phyloP scores from a whole-genome alignment of 1,140 invertebrate genomes.

The Drosophila rhopaloa region DNA sequence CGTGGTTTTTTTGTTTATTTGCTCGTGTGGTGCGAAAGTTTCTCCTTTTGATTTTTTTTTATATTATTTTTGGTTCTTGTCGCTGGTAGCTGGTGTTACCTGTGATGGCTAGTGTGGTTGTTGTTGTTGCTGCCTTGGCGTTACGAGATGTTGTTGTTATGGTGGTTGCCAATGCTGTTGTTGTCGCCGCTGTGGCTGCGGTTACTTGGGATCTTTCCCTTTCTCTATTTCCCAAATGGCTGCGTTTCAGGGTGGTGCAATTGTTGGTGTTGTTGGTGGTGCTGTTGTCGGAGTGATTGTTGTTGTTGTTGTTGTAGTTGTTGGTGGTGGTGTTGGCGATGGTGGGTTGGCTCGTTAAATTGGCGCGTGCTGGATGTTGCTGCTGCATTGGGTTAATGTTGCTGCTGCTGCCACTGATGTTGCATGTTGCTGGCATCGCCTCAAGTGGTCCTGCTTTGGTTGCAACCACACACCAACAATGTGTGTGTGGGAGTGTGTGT shows the following conservation, averaged over 20 bases:
- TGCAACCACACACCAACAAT: conserved; percentile 69
- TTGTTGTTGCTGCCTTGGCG: conserved; percentile 78
- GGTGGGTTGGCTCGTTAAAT: conserved; percentile 76
- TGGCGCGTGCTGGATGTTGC: conserved; percentile 65
- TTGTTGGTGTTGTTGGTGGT: conserved; percentile 22
- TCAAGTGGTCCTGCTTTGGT: conserved; percentile 82
- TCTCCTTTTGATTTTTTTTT: not conserved
- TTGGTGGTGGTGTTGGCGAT: conserved; percentile 33
- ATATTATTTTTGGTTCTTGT: not conserved
- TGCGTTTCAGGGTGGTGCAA: conserved; percentile 56
- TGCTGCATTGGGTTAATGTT: conserved; percentile 38
- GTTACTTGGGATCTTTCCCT: conserved; percentile 44
- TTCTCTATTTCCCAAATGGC: conserved; percentile 32
- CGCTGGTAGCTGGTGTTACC: conserved; percentile 54
- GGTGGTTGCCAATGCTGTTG: conserved; percentile 76
- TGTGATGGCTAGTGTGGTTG: conserved; percentile 78
- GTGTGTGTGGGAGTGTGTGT: conserved; percentile 28
- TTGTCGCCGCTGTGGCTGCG: conserved; percentile 70
- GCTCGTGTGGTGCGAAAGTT: conserved; percentile 50
- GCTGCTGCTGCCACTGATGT: conserved; percentile 37
- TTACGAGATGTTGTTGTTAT: conserved; percentile 81
- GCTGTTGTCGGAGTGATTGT: conserved; percentile 23
- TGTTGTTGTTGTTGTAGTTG: conserved; percentile 42
- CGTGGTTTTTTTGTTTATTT: conserved; percentile 1
- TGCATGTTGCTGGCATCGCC: conserved; percentile 66